Base-by-base conservation (phyloP, 1,140 invertebrate genomes). In the Anastrepha obliqua region DNA sequence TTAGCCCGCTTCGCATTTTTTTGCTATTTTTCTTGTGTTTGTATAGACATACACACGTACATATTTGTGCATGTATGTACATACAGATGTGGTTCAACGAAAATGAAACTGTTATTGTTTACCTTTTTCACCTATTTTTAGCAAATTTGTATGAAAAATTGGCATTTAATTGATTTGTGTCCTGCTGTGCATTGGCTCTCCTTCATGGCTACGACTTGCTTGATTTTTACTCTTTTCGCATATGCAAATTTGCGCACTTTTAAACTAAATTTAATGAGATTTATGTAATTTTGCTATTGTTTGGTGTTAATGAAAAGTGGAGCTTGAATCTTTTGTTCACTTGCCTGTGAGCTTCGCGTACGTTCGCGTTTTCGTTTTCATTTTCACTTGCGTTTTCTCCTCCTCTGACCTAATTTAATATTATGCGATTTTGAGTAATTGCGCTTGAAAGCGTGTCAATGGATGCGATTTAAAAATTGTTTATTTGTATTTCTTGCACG, bases 161-260 rank as follows among this genome's bases (percentile, higher is more conserved):
- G 86, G 87, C 86, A 88, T 88, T 88, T 88, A 88, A 88, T 88
- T 88, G 87, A 88, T 86, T 88, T 88, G 86, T 88, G 67, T 87
- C 87, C 87, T 67, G 86, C 87, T 88, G 87, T 78, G 87, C 51
- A 39, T 39, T 74, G 62, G 47, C 51, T 55, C 64, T 67, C 86
- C 47, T 70, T 39, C 86, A 70, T 7, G 51, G n/a, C 86, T 39
- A 39, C 20, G 65, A 20, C 86, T 87, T 70, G 20, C 44, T 55
- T 86, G 29, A 81, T 62, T 60, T 60, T 85, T 39, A 47, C 42
- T 74, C 7, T 44, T 44, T 86, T 62, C 5, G 44, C 55, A 86
- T 60, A 86, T 60, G 55, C 55, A 86, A 60, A 86, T 17, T 86
- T 86, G 29, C n/a, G n/a, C 4, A 51, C n/a, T 55, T 58, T 47